Conservation (phyloP, 2,888 invertebrate genomes). For the Argyresthia goedartella region DNA sequence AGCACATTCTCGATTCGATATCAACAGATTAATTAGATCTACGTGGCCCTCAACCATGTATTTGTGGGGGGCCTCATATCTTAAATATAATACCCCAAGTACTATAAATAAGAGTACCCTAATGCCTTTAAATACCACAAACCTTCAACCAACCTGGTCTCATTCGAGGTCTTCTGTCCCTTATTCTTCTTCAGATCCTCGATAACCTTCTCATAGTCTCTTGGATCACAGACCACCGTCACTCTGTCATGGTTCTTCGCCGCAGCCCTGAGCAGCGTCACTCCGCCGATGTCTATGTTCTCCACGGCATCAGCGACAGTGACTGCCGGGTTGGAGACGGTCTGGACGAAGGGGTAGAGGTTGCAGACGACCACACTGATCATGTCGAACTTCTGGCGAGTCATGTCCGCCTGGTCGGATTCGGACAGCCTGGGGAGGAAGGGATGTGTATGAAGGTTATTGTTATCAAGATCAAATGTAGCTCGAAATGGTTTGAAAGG, state of each 20-base stretch:
- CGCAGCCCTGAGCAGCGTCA: conserved; percentile 93
- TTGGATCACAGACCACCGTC: conserved; percentile 92
- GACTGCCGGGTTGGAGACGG: conserved; percentile 84
- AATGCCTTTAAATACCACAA: too few species aligned
- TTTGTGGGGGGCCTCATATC: too few species aligned
- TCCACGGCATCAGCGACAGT: conserved; percentile 92
- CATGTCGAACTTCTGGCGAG: conserved; percentile 81
- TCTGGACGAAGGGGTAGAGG: conserved; percentile 94
- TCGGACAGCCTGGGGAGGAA: conserved; percentile 72
- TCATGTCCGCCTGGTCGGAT: conserved; percentile 86
- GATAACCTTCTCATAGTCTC: conserved; percentile 84
- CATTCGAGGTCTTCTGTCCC: conserved; percentile 77
- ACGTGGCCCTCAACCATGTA: too few species aligned
- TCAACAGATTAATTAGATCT: too few species aligned
- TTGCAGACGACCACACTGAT: conserved; percentile 95
- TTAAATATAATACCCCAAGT: too few species aligned
- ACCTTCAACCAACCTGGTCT: conserved; percentile 78
- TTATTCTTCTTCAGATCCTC: conserved; percentile 76
- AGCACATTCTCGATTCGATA: too few species aligned
- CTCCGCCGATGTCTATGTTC: conserved; percentile 97
- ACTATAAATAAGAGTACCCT: too few species aligned
- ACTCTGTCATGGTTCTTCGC: conserved; percentile 97
- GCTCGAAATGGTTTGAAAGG: too few species aligned
- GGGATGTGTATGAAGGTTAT: not conserved
- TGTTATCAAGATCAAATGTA: not conserved